Evolutionary conservation across 2,113 vertebrate genomes (phyloP).

Genomic region (Ceyx margarethae): DNA sequence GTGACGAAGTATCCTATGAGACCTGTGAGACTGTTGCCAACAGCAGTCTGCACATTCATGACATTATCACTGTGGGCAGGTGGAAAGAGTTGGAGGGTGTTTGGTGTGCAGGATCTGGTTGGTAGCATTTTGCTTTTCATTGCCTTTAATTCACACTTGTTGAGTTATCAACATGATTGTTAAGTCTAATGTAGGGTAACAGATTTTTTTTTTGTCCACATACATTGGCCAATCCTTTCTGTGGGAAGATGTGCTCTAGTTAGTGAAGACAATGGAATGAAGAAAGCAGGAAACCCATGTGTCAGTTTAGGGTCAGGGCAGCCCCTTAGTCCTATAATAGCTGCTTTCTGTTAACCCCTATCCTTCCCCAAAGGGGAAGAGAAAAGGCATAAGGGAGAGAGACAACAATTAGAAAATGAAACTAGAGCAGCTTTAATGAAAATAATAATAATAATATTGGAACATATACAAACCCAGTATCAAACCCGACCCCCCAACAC

Average conservation of each 20-base stretch:
- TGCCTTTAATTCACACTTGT: background rate
- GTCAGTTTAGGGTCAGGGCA: too few relatives aligned
- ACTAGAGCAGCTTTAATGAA: too few relatives aligned
- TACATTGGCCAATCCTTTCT: background rate
- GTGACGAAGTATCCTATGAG: background rate
- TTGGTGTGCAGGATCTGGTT: background rate
- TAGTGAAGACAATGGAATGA: background rate
- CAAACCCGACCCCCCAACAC: too few relatives aligned
- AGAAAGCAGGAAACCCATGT: background rate
- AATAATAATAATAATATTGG: too few relatives aligned
- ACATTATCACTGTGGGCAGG: fast-evolving
- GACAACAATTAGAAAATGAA: too few relatives aligned
- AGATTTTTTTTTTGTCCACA: background rate
- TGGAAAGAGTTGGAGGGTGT: background rate
- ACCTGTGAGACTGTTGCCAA: background rate
- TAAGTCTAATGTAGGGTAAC: background rate
- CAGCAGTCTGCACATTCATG: background rate
- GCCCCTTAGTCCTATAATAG: too few relatives aligned
- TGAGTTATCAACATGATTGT: background rate
- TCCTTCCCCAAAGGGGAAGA: too few relatives aligned
- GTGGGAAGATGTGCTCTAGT: background rate
- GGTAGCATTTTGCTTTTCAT: background rate
- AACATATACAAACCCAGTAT: too few relatives aligned
- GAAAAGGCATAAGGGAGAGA: too few relatives aligned
- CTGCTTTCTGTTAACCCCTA: too few relatives aligned